Percentiles rank a stretch among this genome's conserved stretches.
phyloP scores from a whole-genome alignment of 2,113 vertebrate species.

The Dromaius novaehollandiae region DNA sequence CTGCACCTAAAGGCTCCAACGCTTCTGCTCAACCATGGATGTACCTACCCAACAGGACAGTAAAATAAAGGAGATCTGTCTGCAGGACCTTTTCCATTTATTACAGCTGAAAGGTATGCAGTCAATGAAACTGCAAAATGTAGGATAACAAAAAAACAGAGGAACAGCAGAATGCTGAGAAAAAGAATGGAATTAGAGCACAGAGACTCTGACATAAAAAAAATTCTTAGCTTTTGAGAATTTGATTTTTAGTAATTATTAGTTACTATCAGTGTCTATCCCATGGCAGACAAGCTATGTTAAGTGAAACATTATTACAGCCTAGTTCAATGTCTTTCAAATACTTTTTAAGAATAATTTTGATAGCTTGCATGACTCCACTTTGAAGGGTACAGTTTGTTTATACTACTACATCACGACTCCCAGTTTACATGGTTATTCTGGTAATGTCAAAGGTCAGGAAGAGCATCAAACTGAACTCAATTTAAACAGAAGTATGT shows the following conservation, averaged over 20 bases:
- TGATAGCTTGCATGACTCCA: background rate
- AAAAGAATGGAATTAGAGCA: background rate
- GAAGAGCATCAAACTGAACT: background rate
- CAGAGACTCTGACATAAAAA: background rate
- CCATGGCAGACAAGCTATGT: background rate
- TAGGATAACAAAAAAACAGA: background rate
- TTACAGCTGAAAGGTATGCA: background rate
- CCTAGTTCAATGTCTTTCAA: background rate
- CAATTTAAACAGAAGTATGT: background rate
- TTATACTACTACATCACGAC: background rate
- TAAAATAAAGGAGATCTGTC: background rate
- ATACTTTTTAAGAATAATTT: background rate
- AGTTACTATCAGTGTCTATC: background rate
- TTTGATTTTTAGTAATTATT: background rate
- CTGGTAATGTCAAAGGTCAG: background rate
- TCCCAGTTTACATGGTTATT: background rate
- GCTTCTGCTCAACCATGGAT: background rate
- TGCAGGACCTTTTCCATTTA: background rate
- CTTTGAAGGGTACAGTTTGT: background rate
- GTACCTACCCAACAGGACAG: background rate
- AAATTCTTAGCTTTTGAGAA: background rate
- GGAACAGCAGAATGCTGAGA: background rate
- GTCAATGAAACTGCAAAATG: background rate
- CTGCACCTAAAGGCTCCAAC: background rate
- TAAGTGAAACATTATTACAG: background rate